Evolutionary conservation across 53 echinoderm and acorn worm genomes (phyloP).

Genomic region (Antedon mediterranea): DNA sequence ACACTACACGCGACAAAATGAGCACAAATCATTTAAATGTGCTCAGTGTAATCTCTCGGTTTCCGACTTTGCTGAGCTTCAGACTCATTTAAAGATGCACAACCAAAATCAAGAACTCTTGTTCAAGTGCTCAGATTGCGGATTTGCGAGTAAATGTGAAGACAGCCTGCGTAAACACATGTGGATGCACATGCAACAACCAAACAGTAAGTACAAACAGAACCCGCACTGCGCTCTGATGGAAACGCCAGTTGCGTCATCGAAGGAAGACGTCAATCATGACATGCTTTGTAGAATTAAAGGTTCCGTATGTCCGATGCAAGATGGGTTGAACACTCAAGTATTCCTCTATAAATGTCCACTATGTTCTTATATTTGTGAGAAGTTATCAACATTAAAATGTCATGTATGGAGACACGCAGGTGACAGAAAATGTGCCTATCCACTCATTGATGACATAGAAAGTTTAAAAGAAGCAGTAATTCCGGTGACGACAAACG

Average conservation of each 20-base stretch:
- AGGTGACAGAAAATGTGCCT: constrained; percentile 76
- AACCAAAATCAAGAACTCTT: constrained; percentile 49
- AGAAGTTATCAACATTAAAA: constrained; percentile 82
- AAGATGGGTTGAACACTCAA: neutral
- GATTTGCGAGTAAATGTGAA: constrained; percentile 56
- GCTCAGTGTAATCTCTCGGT: constrained; percentile 42
- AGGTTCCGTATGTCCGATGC: neutral
- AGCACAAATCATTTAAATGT: constrained; percentile 44
- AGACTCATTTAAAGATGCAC: constrained; percentile 49
- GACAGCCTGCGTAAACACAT: constrained; percentile 56
- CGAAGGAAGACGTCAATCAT: neutral
- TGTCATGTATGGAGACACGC: constrained; percentile 95
- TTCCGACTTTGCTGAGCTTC: constrained; percentile 31
- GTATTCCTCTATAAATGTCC: constrained; percentile 57
- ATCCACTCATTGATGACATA: constrained; percentile 62
- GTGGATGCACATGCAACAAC: constrained; percentile 60
- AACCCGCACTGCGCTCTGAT: neutral
- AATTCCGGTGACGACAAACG: neutral
- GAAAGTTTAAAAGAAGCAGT: constrained; percentile 7
- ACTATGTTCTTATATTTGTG: constrained; percentile 83
- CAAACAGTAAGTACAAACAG: neutral
- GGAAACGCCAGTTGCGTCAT: neutral
- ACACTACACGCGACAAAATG: constrained; percentile 24
- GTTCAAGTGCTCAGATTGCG: constrained; percentile 87
- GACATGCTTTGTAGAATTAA: neutral